Evolutionary conservation across 2,888 invertebrate genomes (phyloP), one percentile per base, ranked within the genome.

Genomic region (Machimus rusticus): DNA sequence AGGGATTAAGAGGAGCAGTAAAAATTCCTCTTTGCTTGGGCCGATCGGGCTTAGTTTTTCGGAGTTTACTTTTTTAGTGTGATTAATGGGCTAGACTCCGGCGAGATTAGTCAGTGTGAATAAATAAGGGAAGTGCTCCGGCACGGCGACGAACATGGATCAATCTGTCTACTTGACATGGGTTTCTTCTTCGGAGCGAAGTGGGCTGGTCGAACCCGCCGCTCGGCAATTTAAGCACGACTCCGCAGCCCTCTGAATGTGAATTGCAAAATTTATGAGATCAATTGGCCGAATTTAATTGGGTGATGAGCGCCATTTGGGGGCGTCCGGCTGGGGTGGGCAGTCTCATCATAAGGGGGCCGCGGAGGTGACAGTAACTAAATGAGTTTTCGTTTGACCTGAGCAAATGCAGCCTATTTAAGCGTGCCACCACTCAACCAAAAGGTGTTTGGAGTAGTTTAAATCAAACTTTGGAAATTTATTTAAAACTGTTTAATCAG

Each of bases 281-380:
- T 81, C 81, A 81, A 81, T 81, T 81, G 81, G 81, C 55, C 51
- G 55, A 81, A 81, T 51, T 81, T 81, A 81, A 81, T 81, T 81
- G 81, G 81, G 81, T 51, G 55, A 81, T 81, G 81, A 28, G n/a
- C 51, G 55, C 55, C 81, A 81, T 81, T 81, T 81, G 31, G 81
- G 81, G 81, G 28, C 37, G n/a, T 81, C 16, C 51, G 46, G 28
- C 28, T 14, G 81, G 81, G 55, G 81, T 34, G 39, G 51, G 23
- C 55, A 81, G 55, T n/a, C 31, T 31, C 81, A 51, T 78, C 78
- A 78, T 55, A 37, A 81, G 37, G 31, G 43, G 16, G 19, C 6
- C 6, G 3, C 31, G 51, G 28, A 28, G 78, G 39, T 81, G 81
- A 23, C 39, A 55, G 6, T 55, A 51, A 81, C 81, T 81, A 81